Conservation (phyloP, 2,888 invertebrate species). For the Nasonia oneida region DNA sequence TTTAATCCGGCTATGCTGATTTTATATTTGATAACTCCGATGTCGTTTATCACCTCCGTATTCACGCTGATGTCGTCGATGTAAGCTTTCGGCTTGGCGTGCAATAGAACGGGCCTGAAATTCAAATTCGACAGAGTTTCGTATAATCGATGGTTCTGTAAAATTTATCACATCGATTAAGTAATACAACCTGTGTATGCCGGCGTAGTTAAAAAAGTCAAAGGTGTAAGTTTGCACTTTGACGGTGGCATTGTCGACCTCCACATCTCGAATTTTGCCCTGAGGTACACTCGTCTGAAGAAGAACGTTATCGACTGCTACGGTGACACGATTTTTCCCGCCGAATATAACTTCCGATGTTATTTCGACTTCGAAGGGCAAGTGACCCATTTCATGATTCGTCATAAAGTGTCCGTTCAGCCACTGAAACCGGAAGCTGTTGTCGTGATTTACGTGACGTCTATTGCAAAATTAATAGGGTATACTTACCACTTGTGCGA, state of each 20-base stretch:
- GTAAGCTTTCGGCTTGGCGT: constrained; percentile 91
- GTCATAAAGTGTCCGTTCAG: constrained; percentile 90
- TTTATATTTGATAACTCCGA: constrained; percentile 80
- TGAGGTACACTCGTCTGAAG: constrained; percentile 94
- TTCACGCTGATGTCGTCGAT: constrained; percentile 92
- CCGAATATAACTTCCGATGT: constrained; percentile 85
- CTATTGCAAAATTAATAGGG: not conserved
- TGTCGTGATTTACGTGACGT: too few relatives aligned
- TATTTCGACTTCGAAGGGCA: constrained; percentile 95
- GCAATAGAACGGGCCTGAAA: constrained; percentile 89
- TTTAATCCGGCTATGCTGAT: constrained; percentile 77
- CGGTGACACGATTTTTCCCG: constrained; percentile 89
- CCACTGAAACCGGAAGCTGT: constrained; percentile 83
- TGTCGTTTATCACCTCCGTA: constrained; percentile 85
- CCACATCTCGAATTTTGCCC: constrained; percentile 84
- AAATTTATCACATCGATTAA: not conserved
- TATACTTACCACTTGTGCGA: constrained; percentile 89
- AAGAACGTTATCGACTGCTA: constrained; percentile 96
- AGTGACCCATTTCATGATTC: constrained; percentile 95
- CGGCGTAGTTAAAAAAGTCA: constrained; percentile 99
- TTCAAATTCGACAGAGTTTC: not conserved
- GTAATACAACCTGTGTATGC: constrained; percentile 86
- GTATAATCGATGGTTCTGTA: too few relatives aligned
- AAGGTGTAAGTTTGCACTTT: constrained; percentile 91
- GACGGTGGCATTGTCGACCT: constrained; percentile 83